Conservation (phyloP, 2,888 invertebrate genomes). For the Sericinus montela region DNA sequence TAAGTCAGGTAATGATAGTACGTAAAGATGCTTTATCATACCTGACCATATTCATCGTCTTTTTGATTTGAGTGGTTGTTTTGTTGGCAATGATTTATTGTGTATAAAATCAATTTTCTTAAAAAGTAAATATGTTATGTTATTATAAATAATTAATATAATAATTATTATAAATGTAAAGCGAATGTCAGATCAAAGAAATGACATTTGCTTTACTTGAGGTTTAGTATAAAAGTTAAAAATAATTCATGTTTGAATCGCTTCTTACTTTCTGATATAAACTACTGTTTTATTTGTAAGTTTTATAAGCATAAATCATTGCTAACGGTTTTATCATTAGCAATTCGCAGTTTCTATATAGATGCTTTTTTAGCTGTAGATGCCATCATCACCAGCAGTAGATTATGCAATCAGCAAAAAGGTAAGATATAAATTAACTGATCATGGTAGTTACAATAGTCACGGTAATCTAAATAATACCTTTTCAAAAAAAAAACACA, state of each 20-base stretch:
- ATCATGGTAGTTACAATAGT: conserved; percentile 21
- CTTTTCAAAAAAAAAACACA: too few relatives aligned
- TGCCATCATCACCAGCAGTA: conserved; percentile 45
- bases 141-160: too few relatives aligned
- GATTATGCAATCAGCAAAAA: conserved; percentile 35
- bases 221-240: too few relatives aligned
- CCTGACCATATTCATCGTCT: conserved; percentile 52
- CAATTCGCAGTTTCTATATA: conserved; percentile 51
- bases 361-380: conserved; percentile 69
- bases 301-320: conserved; percentile 40
- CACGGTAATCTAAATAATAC: too few relatives aligned
- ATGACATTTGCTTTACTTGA: too few relatives aligned
- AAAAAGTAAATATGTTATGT: too few relatives aligned
- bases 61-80: conserved; percentile 48
- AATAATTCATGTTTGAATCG: too few relatives aligned
- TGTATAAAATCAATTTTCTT: conserved; percentile 7
- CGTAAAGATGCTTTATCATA: conserved; percentile 50
- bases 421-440: conserved; percentile 34
- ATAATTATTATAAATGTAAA: too few relatives aligned
- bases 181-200: too few relatives aligned
- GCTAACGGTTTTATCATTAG: conserved; percentile 46
- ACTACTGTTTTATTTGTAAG: too few relatives aligned
- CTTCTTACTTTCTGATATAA: too few relatives aligned
- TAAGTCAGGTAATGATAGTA: conserved; percentile 86
- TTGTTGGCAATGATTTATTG: conserved; percentile 56